Percentiles rank a stretch among this genome's conserved stretches.
These are phyloP conservation scores for Nymphalis io DNA, from an alignment of 1,140 invertebrate genomes.

Conservation along the genomic window DNA sequence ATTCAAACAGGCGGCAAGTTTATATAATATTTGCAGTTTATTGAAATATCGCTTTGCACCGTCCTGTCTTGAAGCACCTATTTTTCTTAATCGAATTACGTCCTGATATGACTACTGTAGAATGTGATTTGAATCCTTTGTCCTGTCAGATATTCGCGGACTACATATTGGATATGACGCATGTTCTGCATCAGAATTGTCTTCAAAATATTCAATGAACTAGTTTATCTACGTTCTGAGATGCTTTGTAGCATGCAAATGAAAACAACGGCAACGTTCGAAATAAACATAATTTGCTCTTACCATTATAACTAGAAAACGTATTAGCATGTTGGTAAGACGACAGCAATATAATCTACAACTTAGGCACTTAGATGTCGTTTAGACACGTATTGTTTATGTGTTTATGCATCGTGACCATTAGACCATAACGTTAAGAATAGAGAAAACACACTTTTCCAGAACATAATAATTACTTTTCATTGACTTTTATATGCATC, in stretches of 20 bases:
- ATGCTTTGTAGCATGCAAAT: slow-evolving; percentile 33
- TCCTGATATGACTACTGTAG: too few species aligned
- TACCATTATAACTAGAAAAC: slow-evolving; percentile 3
- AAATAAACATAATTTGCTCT: slow-evolving; percentile 24
- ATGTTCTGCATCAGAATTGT: background rate
- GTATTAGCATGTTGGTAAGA: slow-evolving; percentile 2
- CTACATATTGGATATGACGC: background rate
- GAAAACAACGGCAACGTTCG: slow-evolving; percentile 37
- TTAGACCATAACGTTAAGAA: slow-evolving; percentile 37
- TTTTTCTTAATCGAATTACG: too few species aligned
- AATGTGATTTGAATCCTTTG: too few species aligned
- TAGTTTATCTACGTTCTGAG: slow-evolving; percentile 33
- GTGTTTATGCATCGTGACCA: slow-evolving; percentile 42
- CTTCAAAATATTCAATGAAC: slow-evolving; percentile 6
- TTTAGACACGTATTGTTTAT: slow-evolving; percentile 26
- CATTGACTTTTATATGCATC: background rate
- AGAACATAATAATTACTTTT: background rate
- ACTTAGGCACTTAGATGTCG: slow-evolving; percentile 3
- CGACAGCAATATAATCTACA: background rate
- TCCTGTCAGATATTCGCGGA: too few species aligned
- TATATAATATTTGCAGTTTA: too few species aligned
- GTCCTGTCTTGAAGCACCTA: too few species aligned
- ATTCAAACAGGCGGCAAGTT: too few species aligned
- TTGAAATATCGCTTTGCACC: too few species aligned
- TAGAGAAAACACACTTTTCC: slow-evolving; percentile 27